These are phyloP conservation scores for Raphicerus campestris DNA, from an alignment of 2,113 vertebrate genomes.

Conservation along the genomic window DNA sequence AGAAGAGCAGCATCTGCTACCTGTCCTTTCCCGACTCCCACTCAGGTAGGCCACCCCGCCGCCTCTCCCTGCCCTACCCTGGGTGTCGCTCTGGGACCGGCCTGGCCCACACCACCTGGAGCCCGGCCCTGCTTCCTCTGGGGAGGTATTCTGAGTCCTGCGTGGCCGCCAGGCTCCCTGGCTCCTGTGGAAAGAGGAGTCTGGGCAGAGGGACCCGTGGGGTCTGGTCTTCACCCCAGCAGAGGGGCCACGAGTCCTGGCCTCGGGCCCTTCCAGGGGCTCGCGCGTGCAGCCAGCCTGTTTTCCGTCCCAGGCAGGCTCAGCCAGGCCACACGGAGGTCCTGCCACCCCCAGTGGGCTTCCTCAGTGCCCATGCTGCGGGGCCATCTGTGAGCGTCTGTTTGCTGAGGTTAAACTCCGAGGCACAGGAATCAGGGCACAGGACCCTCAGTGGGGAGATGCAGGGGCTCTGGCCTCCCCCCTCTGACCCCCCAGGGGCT, in stretches of 20 bases:
- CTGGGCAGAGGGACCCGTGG: background rate
- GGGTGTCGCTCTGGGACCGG: background rate
- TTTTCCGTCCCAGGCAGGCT: background rate
- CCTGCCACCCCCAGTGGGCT: background rate
- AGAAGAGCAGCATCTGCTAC: slow-evolving; percentile 98
- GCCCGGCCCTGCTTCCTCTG: fast-evolving
- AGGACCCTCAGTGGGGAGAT: background rate
- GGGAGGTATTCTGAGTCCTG: background rate
- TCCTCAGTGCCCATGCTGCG: fast-evolving
- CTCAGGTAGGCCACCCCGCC: slow-evolving; percentile 83
- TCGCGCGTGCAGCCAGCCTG: fast-evolving
- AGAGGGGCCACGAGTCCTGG: background rate
- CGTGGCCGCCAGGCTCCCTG: background rate
- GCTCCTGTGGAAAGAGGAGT: background rate
- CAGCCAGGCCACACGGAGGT: background rate
- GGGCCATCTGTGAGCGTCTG: background rate
- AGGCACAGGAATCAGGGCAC: background rate
- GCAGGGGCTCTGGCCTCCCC: background rate
- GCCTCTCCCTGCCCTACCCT: background rate
- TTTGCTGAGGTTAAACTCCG: background rate
- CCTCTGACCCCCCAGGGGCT: background rate
- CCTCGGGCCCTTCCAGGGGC: background rate
- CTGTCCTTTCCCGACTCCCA: slow-evolving; percentile 97
- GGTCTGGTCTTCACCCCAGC: background rate
- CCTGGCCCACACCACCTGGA: fast-evolving